These are phyloP conservation scores for Pachyramphus minor DNA, from an alignment of 2,113 vertebrate genomes.

Conservation along the genomic window DNA sequence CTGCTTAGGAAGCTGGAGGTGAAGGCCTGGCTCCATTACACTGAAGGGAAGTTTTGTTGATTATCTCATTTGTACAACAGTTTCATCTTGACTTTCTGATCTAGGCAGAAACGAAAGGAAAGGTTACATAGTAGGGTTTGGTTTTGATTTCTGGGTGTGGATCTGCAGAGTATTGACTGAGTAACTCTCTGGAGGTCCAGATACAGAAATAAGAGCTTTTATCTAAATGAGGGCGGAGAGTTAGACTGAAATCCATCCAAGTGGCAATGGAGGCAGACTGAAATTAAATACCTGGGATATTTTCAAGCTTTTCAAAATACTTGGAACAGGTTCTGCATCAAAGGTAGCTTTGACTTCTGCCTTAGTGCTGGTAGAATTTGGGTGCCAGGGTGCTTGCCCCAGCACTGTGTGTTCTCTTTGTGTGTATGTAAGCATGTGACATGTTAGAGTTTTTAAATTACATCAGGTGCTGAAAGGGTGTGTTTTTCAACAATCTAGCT, in stretches of 20 bases:
- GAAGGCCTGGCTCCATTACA: neutral
- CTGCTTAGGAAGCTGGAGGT: neutral
- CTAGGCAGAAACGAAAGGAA: neutral
- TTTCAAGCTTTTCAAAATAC: neutral
- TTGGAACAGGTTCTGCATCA: neutral
- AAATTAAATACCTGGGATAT: neutral
- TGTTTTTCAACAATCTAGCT: neutral
- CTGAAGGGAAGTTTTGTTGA: neutral
- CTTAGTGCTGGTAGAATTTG: neutral
- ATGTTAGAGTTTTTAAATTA: neutral
- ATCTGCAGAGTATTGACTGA: neutral
- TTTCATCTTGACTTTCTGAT: neutral
- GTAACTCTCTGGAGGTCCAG: neutral
- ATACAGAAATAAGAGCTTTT: conserved; percentile 26
- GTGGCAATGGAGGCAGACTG: neutral
- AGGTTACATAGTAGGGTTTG: neutral
- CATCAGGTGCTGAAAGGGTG: neutral
- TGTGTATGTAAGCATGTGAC: neutral
- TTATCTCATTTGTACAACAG: neutral
- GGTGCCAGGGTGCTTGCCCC: neutral
- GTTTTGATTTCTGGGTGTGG: neutral
- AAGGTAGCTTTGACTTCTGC: neutral
- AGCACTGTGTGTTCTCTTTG: neutral
- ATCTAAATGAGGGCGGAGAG: conserved; percentile 4
- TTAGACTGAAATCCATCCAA: neutral